A percentile compares a stretch with the other conserved stretches of the same genome.
Conservation (phyloP, 1,140 invertebrate genomes). For the Drosophila aff. region DNA sequence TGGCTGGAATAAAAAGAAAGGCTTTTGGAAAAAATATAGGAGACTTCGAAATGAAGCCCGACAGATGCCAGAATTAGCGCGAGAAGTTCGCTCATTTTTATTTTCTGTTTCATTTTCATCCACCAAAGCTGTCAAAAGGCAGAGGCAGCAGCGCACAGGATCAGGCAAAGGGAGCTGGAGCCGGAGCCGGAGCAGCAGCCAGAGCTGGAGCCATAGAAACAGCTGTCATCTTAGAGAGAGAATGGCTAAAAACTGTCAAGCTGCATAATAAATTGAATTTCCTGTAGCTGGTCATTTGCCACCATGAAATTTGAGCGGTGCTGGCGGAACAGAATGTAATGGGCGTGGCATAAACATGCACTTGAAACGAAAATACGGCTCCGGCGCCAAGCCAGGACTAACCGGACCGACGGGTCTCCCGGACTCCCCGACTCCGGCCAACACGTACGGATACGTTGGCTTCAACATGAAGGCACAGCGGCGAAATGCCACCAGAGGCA, state of each 20-base stretch:
- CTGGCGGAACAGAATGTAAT: slow-evolving; percentile 19
- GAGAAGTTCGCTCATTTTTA: slow-evolving; percentile 55
- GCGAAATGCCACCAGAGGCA: slow-evolving; percentile 73
- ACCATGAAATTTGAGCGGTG: slow-evolving; percentile 57
- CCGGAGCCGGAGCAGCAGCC: slow-evolving; percentile 3
- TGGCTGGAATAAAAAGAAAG: background rate
- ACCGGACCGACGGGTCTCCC: slow-evolving; percentile 1
- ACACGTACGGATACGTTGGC: slow-evolving; percentile 59
- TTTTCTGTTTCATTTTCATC: slow-evolving; percentile 50
- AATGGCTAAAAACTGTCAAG: slow-evolving; percentile 73
- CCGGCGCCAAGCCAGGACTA: slow-evolving; percentile 5
- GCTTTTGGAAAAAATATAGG: slow-evolving; percentile 23
- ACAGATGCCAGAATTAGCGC: slow-evolving; percentile 77
- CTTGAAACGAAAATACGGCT: slow-evolving; percentile 55
- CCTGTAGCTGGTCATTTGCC: slow-evolving; percentile 76
- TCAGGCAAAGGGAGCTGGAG: background rate
- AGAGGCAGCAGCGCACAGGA: slow-evolving; percentile 24
- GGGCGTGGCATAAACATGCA: slow-evolving; percentile 61
- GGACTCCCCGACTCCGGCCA: slow-evolving; percentile 34
- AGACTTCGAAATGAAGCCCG: slow-evolving; percentile 54
- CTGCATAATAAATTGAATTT: slow-evolving; percentile 83
- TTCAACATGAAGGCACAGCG: slow-evolving; percentile 42
- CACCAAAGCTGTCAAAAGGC: slow-evolving; percentile 33
- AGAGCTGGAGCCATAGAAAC: slow-evolving; percentile 28
- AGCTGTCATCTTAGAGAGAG: slow-evolving; percentile 69